Percentiles rank a stretch among this genome's conserved stretches.
phyloP scores from a whole-genome alignment of 2,113 vertebrate genomes.

The Pipa parva region DNA sequence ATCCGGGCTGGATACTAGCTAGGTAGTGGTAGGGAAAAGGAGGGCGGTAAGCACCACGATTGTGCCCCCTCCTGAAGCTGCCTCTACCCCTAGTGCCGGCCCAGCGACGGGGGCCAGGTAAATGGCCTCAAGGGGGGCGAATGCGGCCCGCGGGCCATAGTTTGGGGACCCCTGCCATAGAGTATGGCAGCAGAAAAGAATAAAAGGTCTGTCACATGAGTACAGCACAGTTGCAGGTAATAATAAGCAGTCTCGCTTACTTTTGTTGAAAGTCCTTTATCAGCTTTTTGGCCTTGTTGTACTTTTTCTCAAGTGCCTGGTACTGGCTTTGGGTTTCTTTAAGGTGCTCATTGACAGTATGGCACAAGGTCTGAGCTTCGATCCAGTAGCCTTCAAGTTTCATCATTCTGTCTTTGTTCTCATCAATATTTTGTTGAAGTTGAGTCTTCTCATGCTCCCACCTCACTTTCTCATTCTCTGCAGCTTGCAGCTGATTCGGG shows the following conservation, averaged over 20 bases:
- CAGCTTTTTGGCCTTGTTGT: conserved; percentile 97
- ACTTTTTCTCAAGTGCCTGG: conserved; percentile 95
- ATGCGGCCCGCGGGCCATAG: too few species aligned
- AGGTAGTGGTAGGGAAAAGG: too few species aligned
- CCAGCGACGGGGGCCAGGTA: too few species aligned
- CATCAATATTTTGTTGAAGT: conserved; percentile 93
- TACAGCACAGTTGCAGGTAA: too few species aligned
- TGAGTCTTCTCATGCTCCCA: conserved; percentile 94
- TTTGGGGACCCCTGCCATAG: too few species aligned
- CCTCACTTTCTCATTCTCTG: conserved; percentile 91
- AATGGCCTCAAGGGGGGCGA: too few species aligned
- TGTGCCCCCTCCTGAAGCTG: too few species aligned
- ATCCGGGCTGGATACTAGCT: too few species aligned
- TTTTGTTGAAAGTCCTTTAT: conserved; percentile 99
- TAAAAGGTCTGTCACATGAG: too few species aligned
- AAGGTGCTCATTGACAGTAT: conserved; percentile 94
- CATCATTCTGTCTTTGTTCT: conserved; percentile 96
- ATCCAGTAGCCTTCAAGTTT: conserved; percentile 98
- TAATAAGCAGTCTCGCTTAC: conserved; percentile 61
- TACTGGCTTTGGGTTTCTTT: conserved; percentile 97
- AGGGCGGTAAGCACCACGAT: too few species aligned
- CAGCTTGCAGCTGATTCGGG: conserved; percentile 72
- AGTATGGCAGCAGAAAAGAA: too few species aligned
- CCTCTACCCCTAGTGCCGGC: too few species aligned
- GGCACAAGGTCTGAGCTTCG: conserved; percentile 93